These are phyloP conservation scores for Chironomus riparius DNA, from an alignment of 2,888 invertebrate species.

Conservation along the genomic window DNA sequence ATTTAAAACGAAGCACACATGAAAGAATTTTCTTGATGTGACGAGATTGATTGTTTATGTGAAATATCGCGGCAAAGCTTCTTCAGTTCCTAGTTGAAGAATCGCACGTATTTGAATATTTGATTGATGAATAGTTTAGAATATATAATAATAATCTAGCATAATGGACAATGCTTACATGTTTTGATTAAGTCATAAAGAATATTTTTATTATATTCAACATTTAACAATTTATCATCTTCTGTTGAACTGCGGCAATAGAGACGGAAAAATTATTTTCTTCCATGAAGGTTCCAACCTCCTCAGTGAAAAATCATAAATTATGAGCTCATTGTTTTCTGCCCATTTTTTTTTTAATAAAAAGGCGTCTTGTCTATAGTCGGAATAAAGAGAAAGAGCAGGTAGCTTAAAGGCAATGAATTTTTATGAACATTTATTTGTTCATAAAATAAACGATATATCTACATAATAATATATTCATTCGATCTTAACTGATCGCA, in stretches of 20 bases:
- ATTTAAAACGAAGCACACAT: too few species aligned
- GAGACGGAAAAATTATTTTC: background rate
- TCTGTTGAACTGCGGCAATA: background rate
- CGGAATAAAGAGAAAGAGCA: background rate
- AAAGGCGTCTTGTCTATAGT: too few species aligned
- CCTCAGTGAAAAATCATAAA: constrained; percentile 1
- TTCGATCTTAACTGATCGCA: background rate
- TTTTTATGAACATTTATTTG: background rate
- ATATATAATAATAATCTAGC: too few species aligned
- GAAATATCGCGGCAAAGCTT: too few species aligned
- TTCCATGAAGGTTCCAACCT: background rate
- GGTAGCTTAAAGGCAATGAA: constrained; percentile 10
- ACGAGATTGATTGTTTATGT: too few species aligned
- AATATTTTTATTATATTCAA: background rate
- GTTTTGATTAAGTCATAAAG: constrained; percentile 20
- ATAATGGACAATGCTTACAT: background rate
- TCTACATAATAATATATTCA: too few species aligned
- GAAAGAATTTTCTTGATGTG: too few species aligned
- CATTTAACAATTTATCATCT: too few species aligned
- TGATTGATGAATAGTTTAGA: too few species aligned
- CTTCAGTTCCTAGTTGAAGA: too few species aligned
- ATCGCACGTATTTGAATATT: too few species aligned
- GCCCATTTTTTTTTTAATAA: too few species aligned
- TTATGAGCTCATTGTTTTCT: constrained; percentile 15
- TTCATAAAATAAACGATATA: constrained; percentile 7